These are phyloP conservation scores for Coenonympha glycerion DNA, from an alignment of 2,888 invertebrate species.

Conservation along the genomic window DNA sequence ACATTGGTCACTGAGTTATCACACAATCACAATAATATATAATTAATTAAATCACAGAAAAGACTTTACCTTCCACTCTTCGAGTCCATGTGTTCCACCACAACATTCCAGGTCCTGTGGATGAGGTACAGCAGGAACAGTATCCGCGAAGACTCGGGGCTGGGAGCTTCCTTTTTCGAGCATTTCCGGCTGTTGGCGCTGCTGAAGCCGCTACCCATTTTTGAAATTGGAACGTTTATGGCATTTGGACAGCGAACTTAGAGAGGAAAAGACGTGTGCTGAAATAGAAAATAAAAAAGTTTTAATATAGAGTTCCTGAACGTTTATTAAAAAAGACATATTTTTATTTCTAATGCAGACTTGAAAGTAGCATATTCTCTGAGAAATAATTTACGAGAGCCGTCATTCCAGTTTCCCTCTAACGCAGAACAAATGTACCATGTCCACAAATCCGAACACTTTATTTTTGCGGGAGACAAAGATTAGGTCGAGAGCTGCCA, in stretches of 20 bases:
- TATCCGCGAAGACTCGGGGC: constrained; percentile 76
- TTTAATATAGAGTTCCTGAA: neutral
- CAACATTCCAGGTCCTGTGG: constrained; percentile 82
- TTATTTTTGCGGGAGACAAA: constrained; percentile 15
- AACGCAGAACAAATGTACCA: constrained; percentile 13
- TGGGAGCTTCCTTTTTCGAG: constrained; percentile 46
- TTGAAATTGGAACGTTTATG: constrained; percentile 28
- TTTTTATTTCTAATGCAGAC: no score
- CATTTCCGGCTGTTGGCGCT: constrained; percentile 51
- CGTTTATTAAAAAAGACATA: no score
- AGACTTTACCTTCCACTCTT: constrained; percentile 65
- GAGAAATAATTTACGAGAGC: neutral
- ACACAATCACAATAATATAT: no score
- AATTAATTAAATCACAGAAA: no score
- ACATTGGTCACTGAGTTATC: no score
- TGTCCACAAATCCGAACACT: constrained; percentile 14
- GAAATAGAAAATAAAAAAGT: constrained; percentile 28
- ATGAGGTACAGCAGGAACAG: constrained; percentile 81
- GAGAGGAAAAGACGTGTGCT: constrained; percentile 29
- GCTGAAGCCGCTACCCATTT: constrained; percentile 58
- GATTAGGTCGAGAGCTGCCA: neutral
- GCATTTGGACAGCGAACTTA: constrained; percentile 34
- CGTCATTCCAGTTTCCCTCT: constrained; percentile 1
- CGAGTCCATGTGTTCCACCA: constrained; percentile 77
- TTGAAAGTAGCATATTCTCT: neutral